Conservation (phyloP, 2,113 vertebrate genomes). For the Antidorcas marsupialis region DNA sequence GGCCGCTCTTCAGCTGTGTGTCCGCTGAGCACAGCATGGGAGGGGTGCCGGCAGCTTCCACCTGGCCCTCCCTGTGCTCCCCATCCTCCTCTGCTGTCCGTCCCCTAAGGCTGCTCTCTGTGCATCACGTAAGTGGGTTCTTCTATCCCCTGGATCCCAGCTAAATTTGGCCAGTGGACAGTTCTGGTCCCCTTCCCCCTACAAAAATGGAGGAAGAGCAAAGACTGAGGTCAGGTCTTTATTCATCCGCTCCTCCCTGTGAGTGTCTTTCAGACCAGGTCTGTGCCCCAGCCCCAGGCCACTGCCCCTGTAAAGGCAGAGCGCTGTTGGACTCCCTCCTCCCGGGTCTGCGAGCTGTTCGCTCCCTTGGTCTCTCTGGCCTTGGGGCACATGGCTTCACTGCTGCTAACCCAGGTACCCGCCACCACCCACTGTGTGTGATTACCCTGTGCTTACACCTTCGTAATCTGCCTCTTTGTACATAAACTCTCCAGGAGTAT, state of each 20-base stretch:
- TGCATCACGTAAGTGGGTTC: neutral
- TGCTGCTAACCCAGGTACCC: neutral
- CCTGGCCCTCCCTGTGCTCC: neutral
- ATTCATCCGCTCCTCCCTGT: too few species aligned
- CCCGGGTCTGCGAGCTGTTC: neutral
- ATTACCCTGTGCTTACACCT: neutral
- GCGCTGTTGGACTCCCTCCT: neutral
- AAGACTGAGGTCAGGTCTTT: neutral
- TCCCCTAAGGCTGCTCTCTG: neutral
- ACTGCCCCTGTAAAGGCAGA: neutral
- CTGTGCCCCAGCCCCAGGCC: too few species aligned
- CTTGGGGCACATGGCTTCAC: too few species aligned
- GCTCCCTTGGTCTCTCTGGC: neutral
- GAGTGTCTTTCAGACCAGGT: neutral
- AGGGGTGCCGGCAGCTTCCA: neutral
- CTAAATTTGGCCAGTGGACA: neutral
- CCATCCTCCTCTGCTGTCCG: neutral
- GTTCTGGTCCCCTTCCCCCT: neutral
- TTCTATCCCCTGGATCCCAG: neutral
- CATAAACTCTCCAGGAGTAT: neutral
- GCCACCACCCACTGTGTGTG: neutral
- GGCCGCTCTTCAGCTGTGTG: neutral
- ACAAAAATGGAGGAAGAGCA: neutral
- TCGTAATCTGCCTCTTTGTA: neutral
- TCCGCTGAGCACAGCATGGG: neutral